Conservation (phyloP, 2,113 vertebrate species). For the Willisornis vidua region DNA sequence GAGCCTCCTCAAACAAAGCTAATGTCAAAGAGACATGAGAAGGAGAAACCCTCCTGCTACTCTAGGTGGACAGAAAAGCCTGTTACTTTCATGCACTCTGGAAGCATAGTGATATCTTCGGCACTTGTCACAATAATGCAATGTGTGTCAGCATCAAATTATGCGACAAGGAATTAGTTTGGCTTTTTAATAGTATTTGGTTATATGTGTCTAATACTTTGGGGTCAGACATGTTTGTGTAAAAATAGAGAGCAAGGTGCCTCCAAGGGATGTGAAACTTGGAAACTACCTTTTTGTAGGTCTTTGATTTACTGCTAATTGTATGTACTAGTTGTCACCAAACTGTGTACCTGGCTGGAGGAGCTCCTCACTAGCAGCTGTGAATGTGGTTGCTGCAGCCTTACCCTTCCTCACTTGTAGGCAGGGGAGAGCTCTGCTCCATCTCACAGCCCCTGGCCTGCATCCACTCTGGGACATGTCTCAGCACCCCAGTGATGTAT, state of each 20-base stretch:
- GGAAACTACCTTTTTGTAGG: neutral
- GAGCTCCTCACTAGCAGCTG: neutral
- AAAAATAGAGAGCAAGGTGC: neutral
- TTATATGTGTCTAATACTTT: neutral
- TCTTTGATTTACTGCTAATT: neutral
- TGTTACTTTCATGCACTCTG: neutral
- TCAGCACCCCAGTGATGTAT: neutral
- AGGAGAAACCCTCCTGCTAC: neutral
- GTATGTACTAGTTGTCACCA: neutral
- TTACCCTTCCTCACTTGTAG: neutral
- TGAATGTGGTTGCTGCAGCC: fast-evolving
- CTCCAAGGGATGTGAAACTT: neutral
- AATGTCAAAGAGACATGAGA: neutral
- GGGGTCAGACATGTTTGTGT: neutral
- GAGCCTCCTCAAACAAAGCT: neutral
- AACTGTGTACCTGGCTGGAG: neutral
- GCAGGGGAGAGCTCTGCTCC: neutral
- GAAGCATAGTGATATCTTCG: neutral
- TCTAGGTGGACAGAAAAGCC: neutral
- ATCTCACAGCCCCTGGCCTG: neutral
- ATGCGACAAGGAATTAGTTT: neutral
- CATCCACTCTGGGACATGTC: neutral
- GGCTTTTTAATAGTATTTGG: neutral
- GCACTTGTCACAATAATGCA: neutral
- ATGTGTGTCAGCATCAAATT: neutral